Conservation (phyloP, 2,797 vertebrate genomes). For the Thaleichthys pacificus region DNA sequence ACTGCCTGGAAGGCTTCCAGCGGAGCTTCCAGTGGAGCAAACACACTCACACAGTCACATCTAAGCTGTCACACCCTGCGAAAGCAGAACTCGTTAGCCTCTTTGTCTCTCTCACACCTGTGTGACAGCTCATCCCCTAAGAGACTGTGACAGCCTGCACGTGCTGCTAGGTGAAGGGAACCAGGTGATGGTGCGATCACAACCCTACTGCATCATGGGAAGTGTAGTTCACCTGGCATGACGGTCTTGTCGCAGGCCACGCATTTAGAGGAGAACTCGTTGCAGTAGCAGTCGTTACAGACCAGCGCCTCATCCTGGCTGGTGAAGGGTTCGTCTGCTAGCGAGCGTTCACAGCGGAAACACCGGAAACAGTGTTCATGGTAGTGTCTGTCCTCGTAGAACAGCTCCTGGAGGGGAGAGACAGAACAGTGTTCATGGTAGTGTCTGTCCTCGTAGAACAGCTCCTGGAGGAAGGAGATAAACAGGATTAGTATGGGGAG, state of each 20-base stretch:
- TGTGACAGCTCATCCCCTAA: neutral
- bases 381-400: constrained; percentile 96
- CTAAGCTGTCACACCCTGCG: constrained; percentile 46
- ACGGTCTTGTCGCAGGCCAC: constrained; percentile 93
- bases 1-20: constrained; percentile 22
- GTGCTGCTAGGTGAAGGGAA: neutral
- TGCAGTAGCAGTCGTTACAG: constrained; percentile 98
- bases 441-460: constrained; percentile 95
- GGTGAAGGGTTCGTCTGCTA: constrained; percentile 96
- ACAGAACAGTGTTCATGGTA: constrained; percentile 98
- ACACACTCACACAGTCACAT: constrained; percentile 16
- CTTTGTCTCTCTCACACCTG: constrained; percentile 15
- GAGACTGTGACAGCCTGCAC: neutral
- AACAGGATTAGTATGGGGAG: neutral
- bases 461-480: constrained; percentile 56
- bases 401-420: constrained; percentile 75
- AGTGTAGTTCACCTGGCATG: constrained; percentile 86
- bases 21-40: constrained; percentile 27
- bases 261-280: constrained; percentile 96
- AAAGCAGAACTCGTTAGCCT: constrained; percentile 40
- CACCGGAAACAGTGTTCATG: constrained; percentile 98
- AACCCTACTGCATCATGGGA: neutral
- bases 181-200: neutral
- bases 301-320: constrained; percentile 93
- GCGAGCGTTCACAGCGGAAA: constrained; percentile 92